phyloP scores from a whole-genome alignment of 2,888 invertebrate genomes.

The Cataglyphis cursor region DNA sequence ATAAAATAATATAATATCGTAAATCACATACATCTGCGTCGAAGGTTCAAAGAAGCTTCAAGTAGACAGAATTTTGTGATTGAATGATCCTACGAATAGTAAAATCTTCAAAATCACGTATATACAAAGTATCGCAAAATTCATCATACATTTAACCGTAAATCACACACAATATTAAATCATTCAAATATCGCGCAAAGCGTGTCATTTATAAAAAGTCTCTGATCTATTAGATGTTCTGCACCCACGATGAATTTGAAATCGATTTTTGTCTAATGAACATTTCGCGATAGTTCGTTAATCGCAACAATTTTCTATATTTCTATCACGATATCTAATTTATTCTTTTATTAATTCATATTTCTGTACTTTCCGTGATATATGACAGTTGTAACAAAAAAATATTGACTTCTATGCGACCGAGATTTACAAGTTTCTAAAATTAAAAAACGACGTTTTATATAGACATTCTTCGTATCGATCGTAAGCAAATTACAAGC shows the following conservation, averaged over 20 bases:
- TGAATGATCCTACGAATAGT: constrained; percentile 38
- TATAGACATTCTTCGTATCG: not conserved
- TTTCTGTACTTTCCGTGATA: not conserved
- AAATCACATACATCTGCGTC: constrained; percentile 16
- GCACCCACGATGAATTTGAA: not conserved
- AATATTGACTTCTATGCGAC: not conserved
- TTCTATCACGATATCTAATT: not conserved
- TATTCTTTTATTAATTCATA: not conserved
- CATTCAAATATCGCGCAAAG: constrained; percentile 1
- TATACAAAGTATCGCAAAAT: not conserved
- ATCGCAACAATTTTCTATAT: not conserved
- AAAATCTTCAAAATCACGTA: not conserved
- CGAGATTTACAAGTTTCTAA: not conserved
- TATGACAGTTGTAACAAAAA: not conserved
- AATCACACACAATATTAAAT: constrained; percentile 15
- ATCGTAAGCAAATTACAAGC: not conserved
- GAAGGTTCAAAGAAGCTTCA: constrained; percentile 25
- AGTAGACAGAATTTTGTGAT: not conserved
- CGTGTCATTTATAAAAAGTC: not conserved
- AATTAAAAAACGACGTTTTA: not conserved
- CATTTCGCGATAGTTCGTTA: not conserved
- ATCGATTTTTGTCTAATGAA: not conserved
- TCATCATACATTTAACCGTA: not conserved
- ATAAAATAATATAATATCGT: constrained; percentile 45
- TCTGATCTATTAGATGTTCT: not conserved